Base-by-base conservation (phyloP, 2,888 invertebrate species). In the Acrobasis consociella region DNA sequence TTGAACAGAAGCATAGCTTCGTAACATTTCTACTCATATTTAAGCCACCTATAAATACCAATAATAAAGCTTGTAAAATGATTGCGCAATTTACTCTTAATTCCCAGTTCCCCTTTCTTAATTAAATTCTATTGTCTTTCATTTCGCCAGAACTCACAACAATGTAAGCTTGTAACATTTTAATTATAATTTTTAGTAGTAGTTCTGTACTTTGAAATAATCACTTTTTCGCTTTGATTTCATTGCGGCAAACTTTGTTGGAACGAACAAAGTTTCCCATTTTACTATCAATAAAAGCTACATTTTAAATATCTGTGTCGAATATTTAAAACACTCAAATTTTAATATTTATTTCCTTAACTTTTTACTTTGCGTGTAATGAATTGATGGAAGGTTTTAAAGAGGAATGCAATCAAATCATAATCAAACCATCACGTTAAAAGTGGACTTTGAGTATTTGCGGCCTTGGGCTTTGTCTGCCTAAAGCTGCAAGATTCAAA, bases 121-220 rank as follows among this genome's bases (percentile, higher is more conserved):
- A 46, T 46, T 46, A 46, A n/a, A 46, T n/a, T 46, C n/a, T 46
- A 46, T 46, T 46, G 46, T 46, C 46, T 46, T 46, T 13, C 46
- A 46, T 13, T 46, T 46, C 46, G 46, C 46, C 46, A 46, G 46
- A 46, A 46, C 13, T n/a, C 46, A 13, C 46, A 46, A 46, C 46
- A 46, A 46, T 46, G 46, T 46, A 13, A 46, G 46, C 46, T 46
- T 46, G 46, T 46, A n/a, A 46, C n/a, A 7, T 46, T 46, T 46
- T n/a, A 46, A 46, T 46, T 46, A 46, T n/a, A 46, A 46, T 46
- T 46, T 46, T 46, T 46, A 46, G 31, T 31, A 31, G 31, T 31
- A 31, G 31, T 42, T 46, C 7, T 46, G 46, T 46, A 13, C 3
- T 46, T 46, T 46, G 46, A 46, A 46, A 46, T 46, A 13, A 46